Evolutionary conservation across 2,113 vertebrate species (phyloP).

Genomic region (Grammatotria lemairii): DNA sequence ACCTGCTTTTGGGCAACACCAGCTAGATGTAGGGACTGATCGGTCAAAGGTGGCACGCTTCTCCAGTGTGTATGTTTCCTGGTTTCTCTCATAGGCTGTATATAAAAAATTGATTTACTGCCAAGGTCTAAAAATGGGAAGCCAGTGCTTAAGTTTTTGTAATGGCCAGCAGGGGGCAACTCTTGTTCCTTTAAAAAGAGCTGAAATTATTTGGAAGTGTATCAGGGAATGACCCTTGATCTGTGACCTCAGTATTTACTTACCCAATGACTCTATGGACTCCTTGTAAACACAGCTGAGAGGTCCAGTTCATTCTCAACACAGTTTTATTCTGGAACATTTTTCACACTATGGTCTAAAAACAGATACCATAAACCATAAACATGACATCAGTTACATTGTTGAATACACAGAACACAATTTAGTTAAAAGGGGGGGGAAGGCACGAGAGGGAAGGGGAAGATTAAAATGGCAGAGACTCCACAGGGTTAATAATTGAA

Average conservation of each 20-base stretch:
- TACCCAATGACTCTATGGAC: background rate
- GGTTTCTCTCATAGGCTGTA: background rate
- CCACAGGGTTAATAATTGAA: background rate
- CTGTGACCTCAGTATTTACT: background rate
- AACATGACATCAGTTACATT: background rate
- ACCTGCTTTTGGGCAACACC: background rate
- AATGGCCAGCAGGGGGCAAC: background rate
- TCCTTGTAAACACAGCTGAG: fast-evolving
- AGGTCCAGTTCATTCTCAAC: background rate
- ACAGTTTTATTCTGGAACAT: background rate
- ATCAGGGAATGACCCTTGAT: background rate
- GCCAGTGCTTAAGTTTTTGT: background rate
- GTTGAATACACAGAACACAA: background rate
- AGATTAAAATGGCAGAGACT: background rate
- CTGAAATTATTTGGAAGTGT: background rate
- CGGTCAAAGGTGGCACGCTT: background rate
- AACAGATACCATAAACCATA: background rate
- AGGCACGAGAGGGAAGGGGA: background rate
- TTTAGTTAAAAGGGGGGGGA: fast-evolving
- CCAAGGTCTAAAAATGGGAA: background rate
- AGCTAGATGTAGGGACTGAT: background rate
- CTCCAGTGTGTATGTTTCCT: background rate
- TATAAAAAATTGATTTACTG: fast-evolving
- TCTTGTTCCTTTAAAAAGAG: background rate
- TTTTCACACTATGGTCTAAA: background rate